Percentiles rank a stretch among this genome's conserved stretches.
Evolutionary conservation across 2,888 invertebrate species (phyloP).

Genomic region (Zootermopsis nevadensis): DNA sequence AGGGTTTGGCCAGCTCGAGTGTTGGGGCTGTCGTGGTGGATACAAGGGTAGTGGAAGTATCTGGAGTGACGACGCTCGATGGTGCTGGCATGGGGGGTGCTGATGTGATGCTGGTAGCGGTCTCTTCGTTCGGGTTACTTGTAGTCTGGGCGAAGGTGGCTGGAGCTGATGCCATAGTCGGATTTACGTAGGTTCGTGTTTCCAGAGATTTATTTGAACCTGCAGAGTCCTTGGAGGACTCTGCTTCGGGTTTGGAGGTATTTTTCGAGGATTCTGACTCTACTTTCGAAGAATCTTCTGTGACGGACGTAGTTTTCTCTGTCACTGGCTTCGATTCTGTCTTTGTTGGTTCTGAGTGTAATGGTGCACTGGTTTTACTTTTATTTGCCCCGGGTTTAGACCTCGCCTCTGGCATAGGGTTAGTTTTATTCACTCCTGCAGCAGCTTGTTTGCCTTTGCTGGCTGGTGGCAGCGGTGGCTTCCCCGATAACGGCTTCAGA

Average conservation of each 20-base stretch:
- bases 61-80: slow-evolving; percentile 19
- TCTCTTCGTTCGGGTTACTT: slow-evolving; percentile 26
- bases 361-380: neutral
- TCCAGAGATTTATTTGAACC: slow-evolving; percentile 20
- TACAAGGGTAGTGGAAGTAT: slow-evolving; percentile 28
- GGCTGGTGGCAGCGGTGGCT: slow-evolving; percentile 46
- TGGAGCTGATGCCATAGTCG: slow-evolving; percentile 49
- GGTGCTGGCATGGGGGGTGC: slow-evolving; percentile 35
- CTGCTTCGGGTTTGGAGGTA: neutral
- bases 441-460: neutral
- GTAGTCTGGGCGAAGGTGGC: slow-evolving; percentile 30
- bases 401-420: neutral
- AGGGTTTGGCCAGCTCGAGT: slow-evolving; percentile 41
- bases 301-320: neutral
- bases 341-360: neutral
- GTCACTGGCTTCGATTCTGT: neutral
- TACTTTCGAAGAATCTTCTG: neutral
- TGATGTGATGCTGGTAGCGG: slow-evolving; percentile 35
- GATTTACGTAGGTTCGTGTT: slow-evolving; percentile 44
- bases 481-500: slow-evolving; percentile 32
- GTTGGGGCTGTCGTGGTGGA: slow-evolving; percentile 38
- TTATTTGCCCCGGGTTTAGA: neutral
- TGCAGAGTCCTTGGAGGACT: neutral
- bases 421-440: neutral
- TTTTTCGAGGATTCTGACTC: too few relatives aligned